Conservation (phyloP, 2,797 vertebrate species). For the Thamnophis elegans region DNA sequence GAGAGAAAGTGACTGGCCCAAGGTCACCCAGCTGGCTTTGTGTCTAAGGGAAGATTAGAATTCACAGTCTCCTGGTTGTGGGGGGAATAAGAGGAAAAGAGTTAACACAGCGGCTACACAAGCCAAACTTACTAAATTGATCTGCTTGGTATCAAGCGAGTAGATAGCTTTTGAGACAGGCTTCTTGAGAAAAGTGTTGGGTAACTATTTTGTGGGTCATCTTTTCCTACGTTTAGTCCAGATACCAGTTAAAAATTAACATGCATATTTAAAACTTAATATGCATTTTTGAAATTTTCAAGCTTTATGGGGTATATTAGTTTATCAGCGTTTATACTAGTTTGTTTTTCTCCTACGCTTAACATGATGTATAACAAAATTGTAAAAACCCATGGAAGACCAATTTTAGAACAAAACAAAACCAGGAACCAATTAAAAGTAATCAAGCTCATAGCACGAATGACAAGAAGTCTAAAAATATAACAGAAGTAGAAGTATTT, state of each 20-base stretch:
- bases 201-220: too few species aligned
- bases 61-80: neutral
- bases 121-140: neutral
- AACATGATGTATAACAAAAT: neutral
- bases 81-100: neutral
- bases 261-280: neutral
- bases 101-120: neutral
- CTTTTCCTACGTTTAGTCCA: neutral
- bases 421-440: neutral
- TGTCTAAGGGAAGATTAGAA: neutral
- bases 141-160: neutral
- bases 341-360: neutral
- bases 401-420: neutral
- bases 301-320: neutral
- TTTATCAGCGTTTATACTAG: neutral
- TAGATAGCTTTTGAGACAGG: neutral
- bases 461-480: neutral
- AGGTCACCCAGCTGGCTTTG: neutral
- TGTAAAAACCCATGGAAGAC: neutral
- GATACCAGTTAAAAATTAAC: neutral
- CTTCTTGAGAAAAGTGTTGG: neutral
- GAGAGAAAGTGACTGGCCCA: neutral
- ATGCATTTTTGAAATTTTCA: neutral
- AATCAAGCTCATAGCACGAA: neutral
- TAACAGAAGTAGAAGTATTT: neutral